phyloP scores from a whole-genome alignment of 2,888 invertebrate species.

The Aspidiotus rigidus region DNA sequence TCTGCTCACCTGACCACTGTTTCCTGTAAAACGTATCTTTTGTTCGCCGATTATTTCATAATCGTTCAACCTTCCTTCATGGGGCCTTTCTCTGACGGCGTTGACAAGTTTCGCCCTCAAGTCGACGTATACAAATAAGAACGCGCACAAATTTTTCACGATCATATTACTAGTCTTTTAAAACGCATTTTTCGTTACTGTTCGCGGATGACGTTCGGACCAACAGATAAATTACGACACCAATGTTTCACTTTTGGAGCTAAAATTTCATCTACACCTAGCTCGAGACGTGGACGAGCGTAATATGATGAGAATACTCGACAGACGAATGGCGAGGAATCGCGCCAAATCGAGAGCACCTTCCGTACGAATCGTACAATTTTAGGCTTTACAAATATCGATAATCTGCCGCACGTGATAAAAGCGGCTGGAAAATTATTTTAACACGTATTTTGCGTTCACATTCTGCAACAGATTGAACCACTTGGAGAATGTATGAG shows the following conservation, averaged over 20 bases:
- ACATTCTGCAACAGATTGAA: conserved; percentile 18
- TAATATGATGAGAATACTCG: no score
- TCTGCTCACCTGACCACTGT: neutral
- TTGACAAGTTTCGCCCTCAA: neutral
- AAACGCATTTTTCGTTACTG: neutral
- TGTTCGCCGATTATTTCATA: neutral
- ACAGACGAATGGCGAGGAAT: no score
- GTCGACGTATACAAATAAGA: neutral
- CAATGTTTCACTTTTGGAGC: no score
- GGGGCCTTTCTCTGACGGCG: neutral
- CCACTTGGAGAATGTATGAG: no score
- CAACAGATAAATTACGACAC: no score
- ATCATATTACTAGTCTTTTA: conserved; percentile 4
- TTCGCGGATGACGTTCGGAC: neutral
- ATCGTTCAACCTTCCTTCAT: neutral
- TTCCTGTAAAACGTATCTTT: conserved; percentile 9
- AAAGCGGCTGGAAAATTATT: conserved; percentile 15
- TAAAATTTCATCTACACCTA: no score
- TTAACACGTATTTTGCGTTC: conserved; percentile 9
- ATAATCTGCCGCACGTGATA: conserved; percentile 27
- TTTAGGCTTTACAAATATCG: no score
- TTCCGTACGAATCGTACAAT: no score
- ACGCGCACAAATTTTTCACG: conserved; percentile 5
- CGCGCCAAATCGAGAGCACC: no score
- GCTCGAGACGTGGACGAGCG: no score